Evolutionary conservation across 2,888 invertebrate genomes (phyloP).

Genomic region (Aphodius sticticus): DNA sequence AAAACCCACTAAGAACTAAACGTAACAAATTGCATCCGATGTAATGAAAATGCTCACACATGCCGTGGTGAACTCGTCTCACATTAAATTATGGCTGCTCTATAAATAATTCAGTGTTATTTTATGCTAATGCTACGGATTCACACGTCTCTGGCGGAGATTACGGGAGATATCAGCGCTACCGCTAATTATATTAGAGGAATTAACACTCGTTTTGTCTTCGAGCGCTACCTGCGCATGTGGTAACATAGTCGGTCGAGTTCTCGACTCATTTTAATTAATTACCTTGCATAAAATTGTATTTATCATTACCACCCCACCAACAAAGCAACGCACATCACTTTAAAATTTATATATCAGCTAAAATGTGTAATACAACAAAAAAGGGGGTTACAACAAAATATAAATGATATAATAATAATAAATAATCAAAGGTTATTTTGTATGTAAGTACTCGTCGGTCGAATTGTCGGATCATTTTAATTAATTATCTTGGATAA

Average conservation of each 20-base stretch:
- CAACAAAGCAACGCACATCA: not conserved
- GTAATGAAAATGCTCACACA: slow-evolving; percentile 19
- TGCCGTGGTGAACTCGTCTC: slow-evolving; percentile 12
- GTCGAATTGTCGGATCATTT: too few relatives aligned
- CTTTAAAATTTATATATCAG: not conserved
- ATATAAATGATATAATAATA: too few relatives aligned
- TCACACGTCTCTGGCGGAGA: slow-evolving; percentile 48
- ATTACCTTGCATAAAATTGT: not conserved
- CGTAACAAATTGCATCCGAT: slow-evolving; percentile 21
- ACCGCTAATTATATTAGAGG: slow-evolving; percentile 4
- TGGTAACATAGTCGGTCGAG: not conserved
- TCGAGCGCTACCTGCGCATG: not conserved
- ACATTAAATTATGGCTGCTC: slow-evolving; percentile 9
- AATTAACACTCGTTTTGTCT: not conserved
- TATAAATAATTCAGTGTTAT: slow-evolving; percentile 49
- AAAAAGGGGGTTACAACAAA: too few relatives aligned
- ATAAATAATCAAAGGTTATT: too few relatives aligned
- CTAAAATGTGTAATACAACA: too few relatives aligned
- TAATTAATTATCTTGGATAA: too few relatives aligned
- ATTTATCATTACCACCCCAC: not conserved
- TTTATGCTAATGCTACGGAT: slow-evolving; percentile 47
- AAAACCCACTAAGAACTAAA: slow-evolving; percentile 26
- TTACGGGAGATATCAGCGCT: slow-evolving; percentile 34
- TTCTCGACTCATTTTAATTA: not conserved
- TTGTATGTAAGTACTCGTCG: too few relatives aligned